Percentiles rank a stretch among this genome's conserved stretches.
These are phyloP conservation scores for Periophthalmodon schlosseri DNA, from an alignment of 2,113 vertebrate genomes.

Conservation along the genomic window DNA sequence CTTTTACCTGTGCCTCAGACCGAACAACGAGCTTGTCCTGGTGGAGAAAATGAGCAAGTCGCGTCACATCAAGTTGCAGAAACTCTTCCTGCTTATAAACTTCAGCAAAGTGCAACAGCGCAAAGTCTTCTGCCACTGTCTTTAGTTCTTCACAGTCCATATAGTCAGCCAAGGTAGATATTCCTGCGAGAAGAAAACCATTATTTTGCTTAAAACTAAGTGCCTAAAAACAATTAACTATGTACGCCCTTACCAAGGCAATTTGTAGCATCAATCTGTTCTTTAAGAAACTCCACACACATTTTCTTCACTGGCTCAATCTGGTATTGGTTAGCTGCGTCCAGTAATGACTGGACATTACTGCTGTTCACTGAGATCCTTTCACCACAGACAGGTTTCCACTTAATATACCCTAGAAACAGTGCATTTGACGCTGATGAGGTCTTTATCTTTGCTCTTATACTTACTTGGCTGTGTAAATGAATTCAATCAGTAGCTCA, in stretches of 20 bases:
- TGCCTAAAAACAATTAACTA: neutral
- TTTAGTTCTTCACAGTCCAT: slow-evolving; percentile 73
- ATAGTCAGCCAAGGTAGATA: slow-evolving; percentile 55
- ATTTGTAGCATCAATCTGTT: slow-evolving; percentile 95
- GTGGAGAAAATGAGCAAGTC: slow-evolving; percentile 61
- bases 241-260: slow-evolving; percentile 84
- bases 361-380: slow-evolving; percentile 98
- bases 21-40: slow-evolving; percentile 69
- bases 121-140: slow-evolving; percentile 63
- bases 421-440: neutral
- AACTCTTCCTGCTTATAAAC: slow-evolving; percentile 71
- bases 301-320: slow-evolving; percentile 98
- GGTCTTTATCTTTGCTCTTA: slow-evolving; percentile 6
- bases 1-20: slow-evolving; percentile 63
- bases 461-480: slow-evolving; percentile 97
- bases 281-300: slow-evolving; percentile 97
- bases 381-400: slow-evolving; percentile 38
- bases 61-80: slow-evolving; percentile 59
- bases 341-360: slow-evolving; percentile 94
- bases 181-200: slow-evolving; percentile 36
- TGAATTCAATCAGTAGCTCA: slow-evolving; percentile 93
- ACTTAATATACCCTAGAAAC: neutral
- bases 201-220: neutral
- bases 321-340: slow-evolving; percentile 97
- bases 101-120: slow-evolving; percentile 69